Evolutionary conservation across 2,888 invertebrate species (phyloP).

Genomic region (Acanthopleura granulata): DNA sequence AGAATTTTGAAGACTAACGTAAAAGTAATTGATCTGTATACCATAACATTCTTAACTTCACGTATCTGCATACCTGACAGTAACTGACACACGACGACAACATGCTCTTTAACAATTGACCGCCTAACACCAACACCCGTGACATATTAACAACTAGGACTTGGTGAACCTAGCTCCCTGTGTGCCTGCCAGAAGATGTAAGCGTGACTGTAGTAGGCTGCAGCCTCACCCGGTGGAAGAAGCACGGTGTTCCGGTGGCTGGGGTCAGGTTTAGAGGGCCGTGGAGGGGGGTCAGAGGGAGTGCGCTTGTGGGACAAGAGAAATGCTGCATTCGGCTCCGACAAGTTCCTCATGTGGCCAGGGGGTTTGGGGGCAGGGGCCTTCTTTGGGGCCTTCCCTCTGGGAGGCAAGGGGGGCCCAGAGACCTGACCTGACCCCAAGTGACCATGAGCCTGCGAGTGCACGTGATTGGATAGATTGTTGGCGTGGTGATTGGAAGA

Average conservation of each 20-base stretch:
- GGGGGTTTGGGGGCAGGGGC: constrained; percentile 44
- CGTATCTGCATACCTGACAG: too few species aligned
- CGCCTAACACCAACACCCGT: too few species aligned
- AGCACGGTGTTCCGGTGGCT: constrained; percentile 33
- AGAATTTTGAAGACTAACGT: too few species aligned
- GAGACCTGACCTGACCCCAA: not conserved
- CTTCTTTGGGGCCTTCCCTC: constrained; percentile 35
- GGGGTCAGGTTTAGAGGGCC: constrained; percentile 43
- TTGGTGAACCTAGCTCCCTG: too few species aligned
- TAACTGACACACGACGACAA: too few species aligned
- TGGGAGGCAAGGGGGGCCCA: constrained; percentile 45
- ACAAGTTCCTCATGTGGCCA: constrained; percentile 52
- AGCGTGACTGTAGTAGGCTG: too few species aligned
- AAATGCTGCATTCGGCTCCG: constrained; percentile 46
- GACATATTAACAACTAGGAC: too few species aligned
- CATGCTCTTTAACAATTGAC: too few species aligned
- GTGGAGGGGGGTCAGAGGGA: constrained; percentile 65
- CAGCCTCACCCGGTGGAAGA: constrained; percentile 26
- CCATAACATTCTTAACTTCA: too few species aligned
- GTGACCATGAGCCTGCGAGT: not conserved
- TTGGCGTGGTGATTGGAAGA: constrained; percentile 6
- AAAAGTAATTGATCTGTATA: too few species aligned
- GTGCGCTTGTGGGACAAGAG: constrained; percentile 60
- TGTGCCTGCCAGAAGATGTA: too few species aligned
- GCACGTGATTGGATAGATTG: not conserved